Conservation (phyloP, 2,797 vertebrate genomes). For the Gorsachius magnificus region DNA sequence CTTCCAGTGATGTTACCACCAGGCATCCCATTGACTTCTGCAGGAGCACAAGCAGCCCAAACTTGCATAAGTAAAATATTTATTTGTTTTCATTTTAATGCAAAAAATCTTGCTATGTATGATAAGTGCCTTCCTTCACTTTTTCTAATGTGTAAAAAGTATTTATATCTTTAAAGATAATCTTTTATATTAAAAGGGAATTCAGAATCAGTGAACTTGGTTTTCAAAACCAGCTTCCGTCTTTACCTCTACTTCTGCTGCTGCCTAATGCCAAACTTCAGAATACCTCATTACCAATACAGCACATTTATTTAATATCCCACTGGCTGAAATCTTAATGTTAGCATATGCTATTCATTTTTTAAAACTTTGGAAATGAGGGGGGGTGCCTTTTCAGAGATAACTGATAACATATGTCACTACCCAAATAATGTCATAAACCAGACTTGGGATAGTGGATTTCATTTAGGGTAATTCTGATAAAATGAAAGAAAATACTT, state of each 20-base stretch:
- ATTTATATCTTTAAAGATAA: conserved; percentile 69
- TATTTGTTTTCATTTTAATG: conserved; percentile 61
- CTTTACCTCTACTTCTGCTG: conserved; percentile 66
- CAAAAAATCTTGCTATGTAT: conserved; percentile 32
- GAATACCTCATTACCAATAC: conserved; percentile 62
- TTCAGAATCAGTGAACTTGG: conserved; percentile 64
- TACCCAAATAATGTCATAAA: conserved; percentile 7
- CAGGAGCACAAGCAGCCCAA: not conserved
- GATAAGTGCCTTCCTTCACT: conserved; percentile 63
- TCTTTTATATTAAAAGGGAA: conserved; percentile 82
- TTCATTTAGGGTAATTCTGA: not conserved
- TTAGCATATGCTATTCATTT: conserved; percentile 23
- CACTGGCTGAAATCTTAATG: conserved; percentile 28
- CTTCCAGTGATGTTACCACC: not conserved
- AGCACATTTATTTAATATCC: conserved; percentile 45
- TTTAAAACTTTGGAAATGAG: not conserved
- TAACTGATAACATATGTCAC: conserved; percentile 5
- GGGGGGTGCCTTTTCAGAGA: not conserved
- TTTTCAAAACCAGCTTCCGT: conserved; percentile 69
- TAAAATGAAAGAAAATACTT: not conserved
- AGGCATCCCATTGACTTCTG: not conserved
- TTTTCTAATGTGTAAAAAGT: conserved; percentile 68
- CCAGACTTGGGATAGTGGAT: not conserved
- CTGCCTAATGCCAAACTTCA: conserved; percentile 48
- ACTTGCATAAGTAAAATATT: conserved; percentile 55